Percentiles rank a stretch among this genome's conserved stretches.
Evolutionary conservation across 2,113 vertebrate genomes (phyloP).

Genomic region (Eira barbara): DNA sequence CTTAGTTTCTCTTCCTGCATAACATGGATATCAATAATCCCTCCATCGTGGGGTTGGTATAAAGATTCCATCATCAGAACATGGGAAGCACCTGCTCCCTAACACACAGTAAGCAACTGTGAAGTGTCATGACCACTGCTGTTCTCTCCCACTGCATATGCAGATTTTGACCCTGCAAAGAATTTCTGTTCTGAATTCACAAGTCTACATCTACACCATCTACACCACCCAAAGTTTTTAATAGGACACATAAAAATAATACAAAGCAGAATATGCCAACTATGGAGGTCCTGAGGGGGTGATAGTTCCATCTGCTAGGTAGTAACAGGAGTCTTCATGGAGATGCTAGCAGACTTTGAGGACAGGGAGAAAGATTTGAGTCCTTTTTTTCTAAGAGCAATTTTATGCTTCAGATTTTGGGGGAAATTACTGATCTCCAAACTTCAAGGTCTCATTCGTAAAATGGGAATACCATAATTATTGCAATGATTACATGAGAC

Average conservation of each 20-base stretch:
- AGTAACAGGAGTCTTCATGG: background rate
- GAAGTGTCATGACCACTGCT: background rate
- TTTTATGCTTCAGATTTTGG: background rate
- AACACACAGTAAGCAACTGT: accelerated
- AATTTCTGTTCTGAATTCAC: background rate
- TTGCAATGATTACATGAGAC: background rate
- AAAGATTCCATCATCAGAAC: background rate
- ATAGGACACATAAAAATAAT: background rate
- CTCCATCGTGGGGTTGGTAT: background rate
- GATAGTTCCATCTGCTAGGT: background rate
- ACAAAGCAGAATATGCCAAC: background rate
- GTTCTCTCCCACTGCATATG: accelerated
- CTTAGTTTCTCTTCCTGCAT: background rate
- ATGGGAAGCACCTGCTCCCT: background rate
- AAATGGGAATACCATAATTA: background rate
- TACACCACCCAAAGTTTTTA: background rate
- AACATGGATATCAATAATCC: background rate
- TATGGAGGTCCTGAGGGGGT: background rate
- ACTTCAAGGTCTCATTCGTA: background rate
- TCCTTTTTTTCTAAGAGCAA: background rate
- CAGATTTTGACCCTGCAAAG: background rate
- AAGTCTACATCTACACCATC: background rate
- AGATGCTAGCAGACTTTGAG: background rate
- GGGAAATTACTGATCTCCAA: background rate
- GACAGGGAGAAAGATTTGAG: background rate